Base-by-base conservation (phyloP, 92 coral and sea anemone species). In the Montipora capitata region DNA sequence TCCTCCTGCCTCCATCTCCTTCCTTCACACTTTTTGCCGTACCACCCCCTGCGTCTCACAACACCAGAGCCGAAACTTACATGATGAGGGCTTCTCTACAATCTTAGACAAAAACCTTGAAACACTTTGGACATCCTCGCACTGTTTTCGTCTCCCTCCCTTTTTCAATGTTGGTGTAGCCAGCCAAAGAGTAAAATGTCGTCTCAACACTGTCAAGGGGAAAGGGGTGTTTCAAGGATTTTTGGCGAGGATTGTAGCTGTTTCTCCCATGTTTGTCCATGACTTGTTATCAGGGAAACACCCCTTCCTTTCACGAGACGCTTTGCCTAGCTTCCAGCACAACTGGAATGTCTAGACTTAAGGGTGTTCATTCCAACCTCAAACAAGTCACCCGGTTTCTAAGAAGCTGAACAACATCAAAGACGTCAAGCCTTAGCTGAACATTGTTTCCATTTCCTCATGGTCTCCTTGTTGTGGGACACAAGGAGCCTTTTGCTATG, bases 401-500 rank as follows among this genome's bases (percentile, higher is more conserved):
- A 80, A 80, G 35, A 27, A 1, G 35, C 35, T 27, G 35, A 27
- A 27, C 1, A 27, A 27, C 35, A 27, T 27, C 35, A 82, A 76
- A 67, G 92, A 74, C 38, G 65, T 86, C 88, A 86, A 90, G 64
- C 70, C 77, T 42, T 90, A 90, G 56, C 84, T 51, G 12, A 64
- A 72, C 76, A 77, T 71, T 5, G 91, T 76, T 54, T 14, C 91
- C 40, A 91, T 86, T 57, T 82, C 94, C 57, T 2, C 89, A 77
- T 38, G 89, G 95, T 2, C 85, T 88, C 16, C 92, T 92, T 39
- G 78, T 85, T 12, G 88, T 91, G 27, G 82, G 62, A 81, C 78
- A 76, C 13, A 45, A 82, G 35, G 79, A 82, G 27, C 84, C 92
- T 3, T 89, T 89, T 51, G 92, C 83, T 42, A 27, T 27, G 35